Conservation (phyloP, 2,797 vertebrate genomes). For the Nasua narica region DNA sequence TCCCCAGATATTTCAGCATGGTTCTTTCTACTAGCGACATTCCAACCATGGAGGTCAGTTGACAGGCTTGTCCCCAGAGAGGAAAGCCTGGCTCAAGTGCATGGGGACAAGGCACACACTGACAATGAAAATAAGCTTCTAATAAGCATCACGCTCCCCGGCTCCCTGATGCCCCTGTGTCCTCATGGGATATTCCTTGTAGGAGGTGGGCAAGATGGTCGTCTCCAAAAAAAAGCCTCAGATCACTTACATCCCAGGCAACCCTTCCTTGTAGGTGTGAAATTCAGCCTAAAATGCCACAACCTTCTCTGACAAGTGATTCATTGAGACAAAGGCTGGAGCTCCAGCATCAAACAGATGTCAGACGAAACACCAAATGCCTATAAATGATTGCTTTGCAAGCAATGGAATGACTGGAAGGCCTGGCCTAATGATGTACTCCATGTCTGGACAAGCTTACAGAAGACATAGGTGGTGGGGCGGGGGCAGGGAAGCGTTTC, state of each 20-base stretch:
- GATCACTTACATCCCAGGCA: constrained; percentile 42
- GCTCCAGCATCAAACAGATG: constrained; percentile 59
- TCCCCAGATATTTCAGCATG: background rate
- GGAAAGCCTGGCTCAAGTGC: background rate
- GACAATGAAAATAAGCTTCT: constrained; percentile 29
- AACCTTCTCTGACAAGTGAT: constrained; percentile 46
- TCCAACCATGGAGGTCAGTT: background rate
- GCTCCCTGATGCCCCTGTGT: background rate
- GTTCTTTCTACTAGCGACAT: background rate
- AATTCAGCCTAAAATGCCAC: constrained; percentile 22
- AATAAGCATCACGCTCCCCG: background rate
- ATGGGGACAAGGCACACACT: background rate
- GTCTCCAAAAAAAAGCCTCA: background rate
- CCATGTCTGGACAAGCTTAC: constrained; percentile 61
- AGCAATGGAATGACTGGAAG: constrained; percentile 24
- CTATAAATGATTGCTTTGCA: constrained; percentile 53
- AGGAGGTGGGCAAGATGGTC: background rate
- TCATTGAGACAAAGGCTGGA: constrained; percentile 61
- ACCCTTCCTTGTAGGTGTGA: constrained; percentile 40
- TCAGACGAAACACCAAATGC: constrained; percentile 62
- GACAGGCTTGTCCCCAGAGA: background rate
- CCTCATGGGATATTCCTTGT: background rate
- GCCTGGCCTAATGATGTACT: constrained; percentile 18
- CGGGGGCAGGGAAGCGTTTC: background rate
- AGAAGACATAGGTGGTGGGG: background rate